Conservation (phyloP, 2,113 vertebrate species). For the Cyanistes caeruleus region DNA sequence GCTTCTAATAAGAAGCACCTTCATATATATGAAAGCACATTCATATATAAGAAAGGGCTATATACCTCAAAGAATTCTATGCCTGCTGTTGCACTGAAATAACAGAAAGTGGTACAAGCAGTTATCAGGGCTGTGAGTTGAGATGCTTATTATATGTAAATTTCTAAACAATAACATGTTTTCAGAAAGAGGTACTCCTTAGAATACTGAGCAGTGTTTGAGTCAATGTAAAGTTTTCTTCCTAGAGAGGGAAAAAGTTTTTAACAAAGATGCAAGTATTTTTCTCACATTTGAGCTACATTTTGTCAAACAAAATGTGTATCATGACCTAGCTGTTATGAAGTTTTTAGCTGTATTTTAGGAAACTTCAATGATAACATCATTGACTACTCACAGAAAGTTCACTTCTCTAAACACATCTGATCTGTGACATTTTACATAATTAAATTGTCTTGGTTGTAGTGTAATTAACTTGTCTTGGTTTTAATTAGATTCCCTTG, state of each 20-base stretch:
- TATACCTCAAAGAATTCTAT: neutral
- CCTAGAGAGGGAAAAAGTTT: neutral
- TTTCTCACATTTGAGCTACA: neutral
- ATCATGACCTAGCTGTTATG: neutral
- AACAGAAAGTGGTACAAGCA: neutral
- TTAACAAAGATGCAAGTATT: neutral
- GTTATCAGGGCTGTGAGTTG: neutral
- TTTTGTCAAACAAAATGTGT: neutral
- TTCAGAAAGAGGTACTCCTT: neutral
- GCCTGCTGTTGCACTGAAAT: neutral
- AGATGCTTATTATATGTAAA: neutral
- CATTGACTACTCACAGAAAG: constrained; percentile 15
- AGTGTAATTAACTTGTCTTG: constrained; percentile 55
- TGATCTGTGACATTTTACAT: constrained; percentile 56
- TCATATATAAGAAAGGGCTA: neutral
- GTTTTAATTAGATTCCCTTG: constrained; percentile 65
- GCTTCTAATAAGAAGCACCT: neutral
- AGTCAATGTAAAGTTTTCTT: neutral
- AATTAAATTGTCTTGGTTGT: constrained; percentile 43
- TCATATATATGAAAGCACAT: neutral
- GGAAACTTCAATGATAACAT: neutral
- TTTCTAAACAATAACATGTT: neutral
- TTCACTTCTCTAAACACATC: constrained; percentile 32
- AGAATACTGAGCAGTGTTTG: neutral
- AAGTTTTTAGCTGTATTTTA: constrained; percentile 17